Evolutionary conservation across 1,140 invertebrate genomes (phyloP).

Genomic region (Octopus bimaculoides): DNA sequence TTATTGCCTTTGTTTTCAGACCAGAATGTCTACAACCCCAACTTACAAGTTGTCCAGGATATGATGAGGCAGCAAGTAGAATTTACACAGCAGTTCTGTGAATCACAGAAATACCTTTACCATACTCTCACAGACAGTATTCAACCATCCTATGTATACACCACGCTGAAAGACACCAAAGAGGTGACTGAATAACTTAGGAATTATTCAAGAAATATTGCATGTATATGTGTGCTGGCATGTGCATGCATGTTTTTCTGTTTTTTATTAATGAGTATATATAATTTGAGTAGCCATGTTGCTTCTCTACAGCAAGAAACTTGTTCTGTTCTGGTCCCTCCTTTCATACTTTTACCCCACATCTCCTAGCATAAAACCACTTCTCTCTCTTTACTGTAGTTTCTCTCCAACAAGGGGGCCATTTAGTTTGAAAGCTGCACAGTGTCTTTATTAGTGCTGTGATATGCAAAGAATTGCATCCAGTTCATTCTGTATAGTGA

Average conservation of each 20-base stretch:
- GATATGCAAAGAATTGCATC: too few species aligned
- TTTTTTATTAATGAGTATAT: too few species aligned
- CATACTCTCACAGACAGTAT: constrained; percentile 27
- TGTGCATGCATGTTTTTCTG: neutral
- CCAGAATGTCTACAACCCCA: constrained; percentile 45
- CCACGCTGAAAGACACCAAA: constrained; percentile 49
- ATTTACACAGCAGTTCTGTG: constrained; percentile 41
- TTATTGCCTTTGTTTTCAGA: constrained; percentile 28
- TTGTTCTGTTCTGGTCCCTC: too few species aligned
- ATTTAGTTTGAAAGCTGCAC: too few species aligned
- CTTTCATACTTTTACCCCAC: too few species aligned
- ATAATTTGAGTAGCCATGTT: too few species aligned
- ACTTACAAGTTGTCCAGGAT: constrained; percentile 46
- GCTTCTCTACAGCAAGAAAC: too few species aligned
- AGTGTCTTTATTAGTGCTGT: too few species aligned
- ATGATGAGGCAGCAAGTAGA: constrained; percentile 47
- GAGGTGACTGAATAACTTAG: constrained; percentile 30
- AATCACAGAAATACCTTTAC: constrained; percentile 39
- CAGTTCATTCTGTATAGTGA: too few species aligned
- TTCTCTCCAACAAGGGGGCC: too few species aligned
- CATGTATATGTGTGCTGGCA: neutral
- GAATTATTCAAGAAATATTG: neutral
- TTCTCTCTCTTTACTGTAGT: too few species aligned
- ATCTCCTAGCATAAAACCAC: too few species aligned
- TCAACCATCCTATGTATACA: constrained; percentile 41